Evolutionary conservation across 1,140 invertebrate species (phyloP).

Genomic region (Sweltsa coloradensis): DNA sequence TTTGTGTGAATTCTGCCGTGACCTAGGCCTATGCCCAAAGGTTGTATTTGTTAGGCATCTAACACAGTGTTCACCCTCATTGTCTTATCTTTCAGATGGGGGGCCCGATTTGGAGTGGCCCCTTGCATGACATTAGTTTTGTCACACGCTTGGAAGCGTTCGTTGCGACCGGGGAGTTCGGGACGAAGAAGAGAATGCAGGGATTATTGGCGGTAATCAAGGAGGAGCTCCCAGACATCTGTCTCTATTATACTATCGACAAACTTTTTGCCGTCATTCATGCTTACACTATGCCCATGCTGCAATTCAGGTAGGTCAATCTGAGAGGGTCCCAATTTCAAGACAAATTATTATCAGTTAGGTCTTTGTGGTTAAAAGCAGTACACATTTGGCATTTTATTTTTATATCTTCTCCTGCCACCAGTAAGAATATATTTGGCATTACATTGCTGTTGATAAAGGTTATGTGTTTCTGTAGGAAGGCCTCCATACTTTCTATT

Average conservation of each 20-base stretch:
- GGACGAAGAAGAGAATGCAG: conserved; percentile 61
- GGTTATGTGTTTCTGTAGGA: no score
- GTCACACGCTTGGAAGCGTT: conserved; percentile 39
- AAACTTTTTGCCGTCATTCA: conserved; percentile 50
- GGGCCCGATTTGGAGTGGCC: conserved; percentile 87
- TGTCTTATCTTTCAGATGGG: conserved; percentile 60
- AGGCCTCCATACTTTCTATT: no score
- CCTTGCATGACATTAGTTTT: conserved; percentile 71
- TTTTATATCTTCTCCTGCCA: no score
- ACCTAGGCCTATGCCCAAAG: no score
- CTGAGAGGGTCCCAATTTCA: conserved; percentile 6
- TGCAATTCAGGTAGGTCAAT: conserved; percentile 41
- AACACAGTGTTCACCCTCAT: no score
- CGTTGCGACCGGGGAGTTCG: conserved; percentile 34
- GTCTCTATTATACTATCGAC: conserved; percentile 75
- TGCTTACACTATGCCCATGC: conserved; percentile 46
- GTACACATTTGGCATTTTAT: no score
- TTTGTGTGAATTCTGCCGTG: no score
- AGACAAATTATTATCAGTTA: conserved; percentile 3
- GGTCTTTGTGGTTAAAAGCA: no score
- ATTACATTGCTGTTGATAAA: no score
- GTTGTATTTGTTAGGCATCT: no score
- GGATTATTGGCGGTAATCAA: conserved; percentile 55
- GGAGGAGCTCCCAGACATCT: conserved; percentile 72
- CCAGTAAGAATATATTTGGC: no score